phyloP scores from a whole-genome alignment of 2,113 vertebrate genomes.

The Trachemys scripta region DNA sequence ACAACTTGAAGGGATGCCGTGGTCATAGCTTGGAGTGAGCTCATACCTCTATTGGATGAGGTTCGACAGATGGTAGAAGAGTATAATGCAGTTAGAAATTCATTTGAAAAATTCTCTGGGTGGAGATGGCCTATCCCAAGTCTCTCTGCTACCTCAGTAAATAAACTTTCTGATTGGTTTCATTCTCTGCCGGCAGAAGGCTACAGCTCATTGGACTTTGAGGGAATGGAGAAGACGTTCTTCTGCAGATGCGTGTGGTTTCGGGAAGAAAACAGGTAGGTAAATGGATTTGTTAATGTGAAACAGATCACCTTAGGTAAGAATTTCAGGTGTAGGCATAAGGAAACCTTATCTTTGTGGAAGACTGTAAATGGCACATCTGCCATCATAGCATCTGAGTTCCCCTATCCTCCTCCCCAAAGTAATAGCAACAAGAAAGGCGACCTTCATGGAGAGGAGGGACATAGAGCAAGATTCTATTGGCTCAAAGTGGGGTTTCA shows the following conservation, averaged over 20 bases:
- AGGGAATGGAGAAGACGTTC: not conserved
- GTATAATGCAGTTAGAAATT: not conserved
- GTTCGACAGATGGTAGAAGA: not conserved
- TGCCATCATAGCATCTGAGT: not conserved
- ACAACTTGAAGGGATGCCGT: not conserved
- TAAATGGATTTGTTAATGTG: not conserved
- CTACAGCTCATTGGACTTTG: not conserved
- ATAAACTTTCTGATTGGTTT: not conserved
- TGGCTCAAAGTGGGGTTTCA: not conserved
- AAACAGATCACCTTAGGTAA: not conserved
- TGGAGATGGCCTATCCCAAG: not conserved
- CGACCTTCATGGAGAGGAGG: not conserved
- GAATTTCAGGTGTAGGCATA: not conserved
- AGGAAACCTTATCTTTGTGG: not conserved
- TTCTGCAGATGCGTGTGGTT: not conserved
- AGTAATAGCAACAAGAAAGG: not conserved
- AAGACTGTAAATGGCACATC: not conserved
- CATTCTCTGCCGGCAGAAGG: not conserved
- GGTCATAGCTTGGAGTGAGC: not conserved
- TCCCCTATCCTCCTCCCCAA: not conserved
- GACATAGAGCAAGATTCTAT: not conserved
- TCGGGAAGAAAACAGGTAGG: not conserved
- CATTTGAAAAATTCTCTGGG: not conserved
- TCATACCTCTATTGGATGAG: not conserved
- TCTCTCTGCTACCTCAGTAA: not conserved